Evolutionary conservation across 2,888 invertebrate species (phyloP).

Genomic region (Cremastinae sp.): DNA sequence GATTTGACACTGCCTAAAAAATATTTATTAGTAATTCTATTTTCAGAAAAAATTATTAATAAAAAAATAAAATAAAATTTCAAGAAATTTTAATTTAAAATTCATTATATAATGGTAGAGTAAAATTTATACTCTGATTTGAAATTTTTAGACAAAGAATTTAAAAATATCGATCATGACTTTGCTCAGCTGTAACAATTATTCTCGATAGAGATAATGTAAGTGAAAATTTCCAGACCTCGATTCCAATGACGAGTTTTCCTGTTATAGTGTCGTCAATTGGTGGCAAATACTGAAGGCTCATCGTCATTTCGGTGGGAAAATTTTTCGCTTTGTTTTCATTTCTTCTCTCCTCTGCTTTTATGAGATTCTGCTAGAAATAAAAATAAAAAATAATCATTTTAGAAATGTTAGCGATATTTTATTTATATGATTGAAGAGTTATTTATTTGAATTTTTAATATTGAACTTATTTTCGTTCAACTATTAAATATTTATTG

Average conservation of each 20-base stretch:
- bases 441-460: no score
- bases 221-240: constrained; percentile 67
- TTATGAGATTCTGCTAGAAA: constrained; percentile 71
- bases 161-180: no score
- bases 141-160: no score
- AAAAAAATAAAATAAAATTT: neutral
- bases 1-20: constrained; percentile 79
- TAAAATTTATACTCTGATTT: no score
- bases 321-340: constrained; percentile 71
- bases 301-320: constrained; percentile 77
- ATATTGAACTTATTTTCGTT: no score
- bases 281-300: constrained; percentile 75
- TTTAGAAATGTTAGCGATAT: neutral
- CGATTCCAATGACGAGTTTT: constrained; percentile 77
- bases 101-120: no score
- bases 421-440: no score
- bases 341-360: constrained; percentile 69
- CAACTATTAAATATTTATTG: no score
- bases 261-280: constrained; percentile 72
- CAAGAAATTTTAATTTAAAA: no score
- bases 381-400: neutral
- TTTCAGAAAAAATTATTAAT: constrained; percentile 12
- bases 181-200: no score
- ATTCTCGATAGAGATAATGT: no score
- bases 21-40: constrained; percentile 26